Base-by-base conservation (phyloP, 2,888 invertebrate genomes). In the Tiliacea citrago region DNA sequence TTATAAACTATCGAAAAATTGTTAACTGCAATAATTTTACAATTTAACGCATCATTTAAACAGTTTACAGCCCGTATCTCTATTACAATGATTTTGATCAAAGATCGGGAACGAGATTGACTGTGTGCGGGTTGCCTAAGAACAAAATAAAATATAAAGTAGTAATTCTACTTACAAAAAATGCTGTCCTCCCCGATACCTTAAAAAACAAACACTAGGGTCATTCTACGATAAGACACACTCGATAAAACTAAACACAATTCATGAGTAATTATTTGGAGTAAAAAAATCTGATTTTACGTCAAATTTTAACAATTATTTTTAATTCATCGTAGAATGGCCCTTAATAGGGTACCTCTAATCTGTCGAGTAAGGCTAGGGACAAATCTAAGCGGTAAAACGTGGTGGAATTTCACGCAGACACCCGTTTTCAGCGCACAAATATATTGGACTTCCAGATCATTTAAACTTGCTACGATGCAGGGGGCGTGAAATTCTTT, bases 101-200 rank as follows among this genome's bases (percentile, higher is more conserved):
- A 24, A 45, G 1, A 12, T n/a, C 12, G 3, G 10, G 18, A 60
- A 51, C 2, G 6, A 35, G 1, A 61, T 21, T 45, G 2, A 16
- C 21, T 47, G 8, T 24, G 16, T 24, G 42, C 13, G 12, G 13
- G 4, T 13, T 57, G 18, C 21, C 2, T 21, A 10, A 45, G 12
- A 51, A 21, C 16, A 51, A 35, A 6, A 68, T 12, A 24, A 24
- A 51, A 47, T 45, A 70, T 24, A 71, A 24, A 70, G 13, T 24
- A 51, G 42, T 61, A 73, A 21, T 51, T 79, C 60, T 82, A 81
- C 81, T 81, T 79, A 81, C 81, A 71, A 81, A 81, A 70, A 57
- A 81, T 75, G 81, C 83, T 81, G 83, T 81, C 81, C 75, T 81
- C 81, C n/a, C 81, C 83, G 53, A 81, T 81, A 81, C 81, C 81